Percentiles rank a stretch among this genome's conserved stretches.
These are phyloP conservation scores for Heterotilapia buettikoferi DNA, from an alignment of 2,113 vertebrate genomes.

Conservation along the genomic window DNA sequence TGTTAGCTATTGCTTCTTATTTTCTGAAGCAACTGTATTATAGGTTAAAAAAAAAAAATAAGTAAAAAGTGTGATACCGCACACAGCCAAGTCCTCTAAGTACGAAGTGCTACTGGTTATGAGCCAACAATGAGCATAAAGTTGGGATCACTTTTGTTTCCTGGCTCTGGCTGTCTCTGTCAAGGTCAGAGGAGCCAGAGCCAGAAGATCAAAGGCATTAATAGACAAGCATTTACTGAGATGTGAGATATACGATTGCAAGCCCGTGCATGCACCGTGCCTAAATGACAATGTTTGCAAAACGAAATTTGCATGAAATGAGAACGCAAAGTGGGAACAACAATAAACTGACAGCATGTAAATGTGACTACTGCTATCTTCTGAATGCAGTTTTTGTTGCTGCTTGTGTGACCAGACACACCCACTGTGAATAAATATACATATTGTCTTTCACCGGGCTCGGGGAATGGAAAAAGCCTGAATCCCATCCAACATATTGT, in stretches of 20 bases:
- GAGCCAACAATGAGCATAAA: slow-evolving; percentile 30
- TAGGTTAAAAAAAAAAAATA: not conserved
- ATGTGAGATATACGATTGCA: not conserved
- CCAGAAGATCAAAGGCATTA: slow-evolving; percentile 34
- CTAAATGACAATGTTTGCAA: not conserved
- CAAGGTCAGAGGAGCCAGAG: slow-evolving; percentile 31
- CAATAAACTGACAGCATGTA: not conserved
- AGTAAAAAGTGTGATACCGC: not conserved
- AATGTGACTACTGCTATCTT: not conserved
- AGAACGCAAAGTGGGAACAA: not conserved
- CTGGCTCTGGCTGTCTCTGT: slow-evolving; percentile 33
- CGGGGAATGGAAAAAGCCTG: slow-evolving; percentile 49
- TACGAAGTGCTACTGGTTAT: not conserved
- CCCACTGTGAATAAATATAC: slow-evolving; percentile 32
- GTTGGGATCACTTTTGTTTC: slow-evolving; percentile 50
- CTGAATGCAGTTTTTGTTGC: not conserved
- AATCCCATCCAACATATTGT: slow-evolving; percentile 57
- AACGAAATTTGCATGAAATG: not conserved
- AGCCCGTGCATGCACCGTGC: not conserved
- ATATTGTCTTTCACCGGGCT: slow-evolving; percentile 44
- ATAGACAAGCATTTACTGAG: slow-evolving; percentile 5
- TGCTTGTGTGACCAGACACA: slow-evolving; percentile 2
- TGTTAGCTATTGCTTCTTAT: not conserved
- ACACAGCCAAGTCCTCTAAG: slow-evolving; percentile 2
- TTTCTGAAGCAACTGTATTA: not conserved